phyloP scores from a whole-genome alignment of 1,140 invertebrate species.

The Heliothis subflexa region DNA sequence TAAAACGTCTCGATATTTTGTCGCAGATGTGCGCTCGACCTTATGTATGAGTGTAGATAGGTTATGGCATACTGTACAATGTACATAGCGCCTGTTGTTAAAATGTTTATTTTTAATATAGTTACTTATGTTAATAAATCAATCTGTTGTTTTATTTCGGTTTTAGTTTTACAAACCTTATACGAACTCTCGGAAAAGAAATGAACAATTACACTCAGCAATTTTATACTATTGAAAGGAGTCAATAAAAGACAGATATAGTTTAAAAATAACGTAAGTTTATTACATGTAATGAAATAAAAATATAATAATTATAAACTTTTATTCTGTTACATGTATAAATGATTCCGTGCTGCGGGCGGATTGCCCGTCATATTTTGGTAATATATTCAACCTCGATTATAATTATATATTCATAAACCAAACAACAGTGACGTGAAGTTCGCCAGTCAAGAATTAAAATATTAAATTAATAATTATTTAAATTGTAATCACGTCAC shows the following conservation, averaged over 20 bases:
- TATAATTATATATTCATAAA: constrained; percentile 49
- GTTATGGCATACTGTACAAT: constrained; percentile 70
- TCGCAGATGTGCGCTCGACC: constrained; percentile 22
- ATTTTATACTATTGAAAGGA: background rate
- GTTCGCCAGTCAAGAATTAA: constrained; percentile 31
- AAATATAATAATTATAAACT: constrained; percentile 71
- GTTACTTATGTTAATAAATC: constrained; percentile 80
- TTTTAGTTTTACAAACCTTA: too few species aligned
- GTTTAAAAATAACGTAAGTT: constrained; percentile 86
- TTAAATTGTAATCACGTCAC: constrained; percentile 48
- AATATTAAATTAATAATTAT: constrained; percentile 24
- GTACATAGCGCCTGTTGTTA: constrained; percentile 79
- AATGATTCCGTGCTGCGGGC: constrained; percentile 59
- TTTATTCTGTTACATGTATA: constrained; percentile 79
- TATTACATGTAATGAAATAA: constrained; percentile 86
- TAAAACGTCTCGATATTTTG: constrained; percentile 19
- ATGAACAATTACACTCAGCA: too few species aligned
- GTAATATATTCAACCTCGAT: constrained; percentile 59
- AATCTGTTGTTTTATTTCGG: constrained; percentile 69
- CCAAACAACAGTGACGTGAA: constrained; percentile 51
- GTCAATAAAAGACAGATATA: constrained; percentile 64
- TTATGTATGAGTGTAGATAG: constrained; percentile 75
- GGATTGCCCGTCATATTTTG: constrained; percentile 57
- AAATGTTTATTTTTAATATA: constrained; percentile 85
- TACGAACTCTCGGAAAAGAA: too few species aligned